phyloP scores from a whole-genome alignment of 1,140 invertebrate genomes.

The Mesaphorura yosii region DNA sequence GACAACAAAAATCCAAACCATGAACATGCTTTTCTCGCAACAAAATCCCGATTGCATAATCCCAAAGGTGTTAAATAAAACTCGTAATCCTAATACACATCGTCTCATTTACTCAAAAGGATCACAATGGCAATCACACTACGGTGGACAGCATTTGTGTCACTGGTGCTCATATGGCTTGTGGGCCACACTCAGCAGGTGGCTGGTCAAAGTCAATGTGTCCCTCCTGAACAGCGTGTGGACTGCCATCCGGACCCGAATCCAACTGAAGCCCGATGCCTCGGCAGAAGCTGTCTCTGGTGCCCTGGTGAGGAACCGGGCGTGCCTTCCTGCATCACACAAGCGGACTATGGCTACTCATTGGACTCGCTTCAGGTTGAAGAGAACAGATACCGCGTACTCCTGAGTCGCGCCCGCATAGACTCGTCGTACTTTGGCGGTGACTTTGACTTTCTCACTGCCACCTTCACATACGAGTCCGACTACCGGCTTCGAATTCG shows the following conservation, averaged over 20 bases:
- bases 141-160: no score
- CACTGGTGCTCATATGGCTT: no score
- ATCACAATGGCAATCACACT: no score
- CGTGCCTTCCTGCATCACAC: conserved; percentile 57
- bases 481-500: conserved; percentile 27
- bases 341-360: conserved; percentile 44
- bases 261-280: conserved; percentile 50
- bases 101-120: no score
- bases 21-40: no score
- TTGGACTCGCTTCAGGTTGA: neutral
- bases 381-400: neutral
- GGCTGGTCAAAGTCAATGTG: no score
- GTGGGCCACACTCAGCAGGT: no score
- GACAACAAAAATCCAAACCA: no score
- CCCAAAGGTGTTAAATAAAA: no score
- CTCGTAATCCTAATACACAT: no score
- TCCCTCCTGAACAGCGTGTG: no score
- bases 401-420: neutral
- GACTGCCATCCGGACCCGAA: conserved; percentile 63
- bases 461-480: conserved; percentile 17
- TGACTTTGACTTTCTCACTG: neutral
- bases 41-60: no score
- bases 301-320: conserved; percentile 30
- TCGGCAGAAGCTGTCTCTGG: conserved; percentile 59
- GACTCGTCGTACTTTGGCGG: conserved; percentile 9